A percentile compares a stretch with the other conserved stretches of the same genome.
phyloP scores from a whole-genome alignment of 2,888 invertebrate species.

The Dione juno region DNA sequence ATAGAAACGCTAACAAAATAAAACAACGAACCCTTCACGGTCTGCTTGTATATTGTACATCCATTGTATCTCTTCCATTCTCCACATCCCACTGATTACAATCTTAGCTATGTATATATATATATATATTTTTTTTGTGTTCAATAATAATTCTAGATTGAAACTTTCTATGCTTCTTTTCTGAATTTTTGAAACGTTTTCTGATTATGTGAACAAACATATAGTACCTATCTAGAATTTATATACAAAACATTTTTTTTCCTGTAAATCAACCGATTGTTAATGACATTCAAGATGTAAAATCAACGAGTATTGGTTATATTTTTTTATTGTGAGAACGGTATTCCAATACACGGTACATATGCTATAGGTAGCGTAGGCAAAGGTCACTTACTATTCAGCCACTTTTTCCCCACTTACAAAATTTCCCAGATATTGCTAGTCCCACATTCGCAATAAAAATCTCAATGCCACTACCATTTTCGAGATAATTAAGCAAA shows the following conservation, averaged over 20 bases:
- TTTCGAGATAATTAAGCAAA: conserved; percentile 1
- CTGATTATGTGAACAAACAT: not conserved
- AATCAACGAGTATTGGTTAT: too few species aligned
- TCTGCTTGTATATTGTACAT: conserved; percentile 55
- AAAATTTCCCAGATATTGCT: too few species aligned
- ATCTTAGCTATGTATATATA: conserved; percentile 14
- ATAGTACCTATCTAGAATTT: too few species aligned
- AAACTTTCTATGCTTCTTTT: conserved; percentile 10
- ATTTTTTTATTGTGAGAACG: too few species aligned
- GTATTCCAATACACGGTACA: too few species aligned
- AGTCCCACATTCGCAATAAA: too few species aligned
- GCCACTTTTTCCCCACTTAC: too few species aligned
- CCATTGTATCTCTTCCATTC: conserved; percentile 50
- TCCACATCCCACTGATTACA: conserved; percentile 50
- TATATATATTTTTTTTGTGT: conserved; percentile 15
- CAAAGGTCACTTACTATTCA: too few species aligned
- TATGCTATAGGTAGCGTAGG: too few species aligned
- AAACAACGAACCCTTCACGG: conserved; percentile 51
- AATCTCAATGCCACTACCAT: not conserved
- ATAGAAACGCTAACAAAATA: conserved; percentile 43
- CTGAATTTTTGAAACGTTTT: not conserved
- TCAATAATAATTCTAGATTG: conserved; percentile 29
- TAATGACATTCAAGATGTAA: too few species aligned
- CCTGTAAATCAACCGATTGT: not conserved
- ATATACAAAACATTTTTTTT: not conserved